Percentiles rank a stretch among this genome's conserved stretches.
Evolutionary conservation across 2,888 invertebrate species (phyloP).

Genomic region (Drosophila phalerata): DNA sequence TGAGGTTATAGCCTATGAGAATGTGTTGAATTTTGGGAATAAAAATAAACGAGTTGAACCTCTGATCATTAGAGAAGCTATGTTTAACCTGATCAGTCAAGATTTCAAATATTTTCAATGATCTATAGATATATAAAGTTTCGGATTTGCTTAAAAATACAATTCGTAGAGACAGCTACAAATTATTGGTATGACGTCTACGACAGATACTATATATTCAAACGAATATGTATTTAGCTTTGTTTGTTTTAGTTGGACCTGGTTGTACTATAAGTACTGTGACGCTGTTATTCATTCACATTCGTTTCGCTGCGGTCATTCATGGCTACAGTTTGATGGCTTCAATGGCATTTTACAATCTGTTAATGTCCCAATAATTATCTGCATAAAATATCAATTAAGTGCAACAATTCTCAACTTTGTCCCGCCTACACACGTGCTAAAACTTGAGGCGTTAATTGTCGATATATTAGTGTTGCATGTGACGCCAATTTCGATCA

Average conservation of each 20-base stretch:
- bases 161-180: constrained; percentile 17
- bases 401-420: constrained; percentile 38
- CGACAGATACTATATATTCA: background rate
- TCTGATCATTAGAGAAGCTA: constrained; percentile 27
- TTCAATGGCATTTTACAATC: constrained; percentile 42
- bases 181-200: constrained; percentile 37
- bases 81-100: constrained; percentile 50
- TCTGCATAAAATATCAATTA: constrained; percentile 31
- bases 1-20: constrained; percentile 21
- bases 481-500: constrained; percentile 47
- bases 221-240: constrained; percentile 1
- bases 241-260: constrained; percentile 24
- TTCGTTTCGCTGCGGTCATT: constrained; percentile 39
- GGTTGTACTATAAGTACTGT: constrained; percentile 29
- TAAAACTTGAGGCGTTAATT: constrained; percentile 60
- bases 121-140: constrained; percentile 34
- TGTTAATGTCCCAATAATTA: constrained; percentile 44
- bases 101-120: constrained; percentile 49
- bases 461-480: constrained; percentile 32
- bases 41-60: constrained; percentile 29
- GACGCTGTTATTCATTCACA: constrained; percentile 44
- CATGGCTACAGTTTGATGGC: constrained; percentile 35
- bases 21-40: background rate
- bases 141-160: constrained; percentile 32
- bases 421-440: constrained; percentile 59